These are phyloP conservation scores for Dendrolimus kikuchii DNA, from an alignment of 1,140 invertebrate species.

Conservation along the genomic window DNA sequence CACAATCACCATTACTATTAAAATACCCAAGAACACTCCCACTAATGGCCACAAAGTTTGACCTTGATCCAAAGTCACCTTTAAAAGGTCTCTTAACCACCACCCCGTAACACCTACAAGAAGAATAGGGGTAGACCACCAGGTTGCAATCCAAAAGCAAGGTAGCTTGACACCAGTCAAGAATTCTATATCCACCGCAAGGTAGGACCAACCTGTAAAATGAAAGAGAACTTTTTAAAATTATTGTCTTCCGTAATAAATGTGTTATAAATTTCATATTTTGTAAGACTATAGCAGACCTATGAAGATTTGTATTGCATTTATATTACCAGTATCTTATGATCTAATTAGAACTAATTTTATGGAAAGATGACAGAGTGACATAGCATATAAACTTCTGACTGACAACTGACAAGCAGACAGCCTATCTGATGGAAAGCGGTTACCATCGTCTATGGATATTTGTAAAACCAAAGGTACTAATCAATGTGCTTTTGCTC, in stretches of 20 bases:
- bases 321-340: too few relatives aligned
- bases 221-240: neutral
- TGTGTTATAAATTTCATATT: neutral
- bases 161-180: conserved; percentile 48
- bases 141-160: conserved; percentile 39
- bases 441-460: too few relatives aligned
- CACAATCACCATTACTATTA: conserved; percentile 46
- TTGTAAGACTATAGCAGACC: neutral
- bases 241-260: neutral
- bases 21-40: conserved; percentile 38
- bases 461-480: too few relatives aligned
- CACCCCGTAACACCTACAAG: conserved; percentile 48
- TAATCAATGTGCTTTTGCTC: too few relatives aligned
- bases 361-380: too few relatives aligned
- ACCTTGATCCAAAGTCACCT: conserved; percentile 29
- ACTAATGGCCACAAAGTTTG: conserved; percentile 47
- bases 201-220: conserved; percentile 50
- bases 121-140: conserved; percentile 43
- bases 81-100: conserved; percentile 44
- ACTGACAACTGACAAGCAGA: too few relatives aligned
- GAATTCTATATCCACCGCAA: conserved; percentile 53
- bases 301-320: too few relatives aligned
- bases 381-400: too few relatives aligned
- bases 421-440: too few relatives aligned
- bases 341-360: too few relatives aligned